Evolutionary conservation across 2,113 vertebrate species (phyloP), one percentile per base, ranked within the genome.

Genomic region (Mastomys coucha): DNA sequence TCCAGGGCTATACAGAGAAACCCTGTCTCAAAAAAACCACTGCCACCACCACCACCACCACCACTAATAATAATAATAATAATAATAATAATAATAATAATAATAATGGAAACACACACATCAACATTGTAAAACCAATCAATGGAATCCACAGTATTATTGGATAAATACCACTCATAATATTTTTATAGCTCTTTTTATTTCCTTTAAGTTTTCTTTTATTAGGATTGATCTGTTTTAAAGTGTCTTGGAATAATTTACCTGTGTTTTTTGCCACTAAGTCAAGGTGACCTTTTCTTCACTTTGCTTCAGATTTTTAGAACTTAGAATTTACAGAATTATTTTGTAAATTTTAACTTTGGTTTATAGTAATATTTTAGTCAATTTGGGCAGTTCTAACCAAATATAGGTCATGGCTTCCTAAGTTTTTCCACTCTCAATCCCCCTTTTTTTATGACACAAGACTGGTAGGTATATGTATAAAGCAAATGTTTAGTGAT

Each of bases 291-390:
- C 2, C 13, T 63, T 93, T 78, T 97, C 17, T 89, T 89, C 5
- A 80, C 12, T 88, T 93, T 93, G 56, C 9, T 93, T 93, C 51
- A 80, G 20, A 76, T 67, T 80, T 80, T 82, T 58, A 82, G 36
- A 58, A 58, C 12, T 82, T 82, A 82, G 22, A 39, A 82, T 96
- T 90, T 58, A 88, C 65, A 90, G 3, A 92, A 92, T 75, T 92
- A 49, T 63, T 85, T 28, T 90, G 76, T 60, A 31, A 60, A 85
- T 60, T 87, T 93, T 96, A 89, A 82, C 81, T 91, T 95, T 92
- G 36, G 10, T 63, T 87, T 96, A 53, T 60, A 88, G 17, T 26
- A 81, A 24, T 88, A 76, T 88, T 17, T 96, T 33, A 70, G 70
- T 26, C 24, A 89, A 19, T 77, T 89, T 69, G 3, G 13, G 36